Evolutionary conservation across 30 jellyfish, hydroid and myxozoan genomes (phyloP), one percentile per base, ranked within the genome.

Genomic region (Hydra vulgaris): DNA sequence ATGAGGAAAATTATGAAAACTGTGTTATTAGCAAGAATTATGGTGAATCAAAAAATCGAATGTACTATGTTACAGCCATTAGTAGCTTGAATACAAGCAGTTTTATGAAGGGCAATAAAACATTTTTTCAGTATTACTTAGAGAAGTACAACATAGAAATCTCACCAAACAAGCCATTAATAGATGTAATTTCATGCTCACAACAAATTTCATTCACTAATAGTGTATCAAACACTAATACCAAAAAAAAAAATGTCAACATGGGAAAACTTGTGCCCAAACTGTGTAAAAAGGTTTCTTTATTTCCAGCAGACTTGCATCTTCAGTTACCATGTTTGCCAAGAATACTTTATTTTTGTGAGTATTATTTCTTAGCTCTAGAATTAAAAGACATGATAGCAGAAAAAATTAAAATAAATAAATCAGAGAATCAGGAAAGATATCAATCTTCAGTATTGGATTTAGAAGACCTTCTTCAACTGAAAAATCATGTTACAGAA

Each of bases 301-400:
- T 68, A 54, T 76, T 82, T 74, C 94, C 97, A 12, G 94, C 95
- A 0, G 82, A 87, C 79, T 80, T 90, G 23, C 94, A 82, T 26
- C 73, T 90, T 72, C 95, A 86, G 82, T 53, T 82, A 18, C 73
- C 27, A 0, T 78, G 90, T 67, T 25, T 90, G 1, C 97, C 97
- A 8, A 77, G 86, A 7, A 54, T 84, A 27, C 77, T 90, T 53
- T 85, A 74, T 81, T 22, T 87, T 66, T 73, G 79, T 16, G 95
- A 84, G 71, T 80, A 89, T 17, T 18, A 82, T 8, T 71, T 90
- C 21, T 54, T 55, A 18, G 95, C 97, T 21, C 80, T 71, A 12
- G 89, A 82, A 18, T 77, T 90, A 17, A 21, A 87, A 80, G 70
- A 25, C 3, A 21, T 17, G 18, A 53, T 75, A 25, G 83, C 83